Evolutionary conservation across 1,140 invertebrate genomes (phyloP).

Genomic region (Macrobrachium rosenbergii): DNA sequence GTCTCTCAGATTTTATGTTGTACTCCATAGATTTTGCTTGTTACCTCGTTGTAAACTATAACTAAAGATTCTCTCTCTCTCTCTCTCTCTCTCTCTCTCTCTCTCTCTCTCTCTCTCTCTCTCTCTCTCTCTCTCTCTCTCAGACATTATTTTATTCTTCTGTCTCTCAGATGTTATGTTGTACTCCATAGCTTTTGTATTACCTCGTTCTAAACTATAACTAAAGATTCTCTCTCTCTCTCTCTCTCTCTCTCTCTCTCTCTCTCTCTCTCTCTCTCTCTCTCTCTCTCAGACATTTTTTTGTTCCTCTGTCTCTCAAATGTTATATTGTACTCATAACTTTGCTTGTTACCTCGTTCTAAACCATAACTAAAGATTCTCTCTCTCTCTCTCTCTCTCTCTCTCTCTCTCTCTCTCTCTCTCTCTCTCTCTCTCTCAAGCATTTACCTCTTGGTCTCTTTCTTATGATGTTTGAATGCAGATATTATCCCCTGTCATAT

Average conservation of each 20-base stretch:
- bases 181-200: too few relatives aligned
- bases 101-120: too few relatives aligned
- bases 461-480: too few relatives aligned
- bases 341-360: neutral
- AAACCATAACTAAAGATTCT: neutral
- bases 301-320: neutral
- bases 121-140: too few relatives aligned
- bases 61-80: neutral
- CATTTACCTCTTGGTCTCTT: too few relatives aligned
- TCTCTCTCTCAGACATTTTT: neutral
- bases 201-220: too few relatives aligned
- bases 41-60: neutral
- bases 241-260: slow-evolving; percentile 28
- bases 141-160: too few relatives aligned
- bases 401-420: neutral
- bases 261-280: slow-evolving; percentile 33
- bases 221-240: too few relatives aligned
- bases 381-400: neutral
- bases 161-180: too few relatives aligned
- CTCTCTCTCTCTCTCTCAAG: too few relatives aligned
- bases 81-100: slow-evolving; percentile 9
- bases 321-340: neutral
- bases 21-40: neutral
- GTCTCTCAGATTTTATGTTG: neutral
- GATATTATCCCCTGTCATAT: too few relatives aligned